Evolutionary conservation across 2,113 vertebrate genomes (phyloP).

Genomic region (Sinocyclocheilus rhinocerous): DNA sequence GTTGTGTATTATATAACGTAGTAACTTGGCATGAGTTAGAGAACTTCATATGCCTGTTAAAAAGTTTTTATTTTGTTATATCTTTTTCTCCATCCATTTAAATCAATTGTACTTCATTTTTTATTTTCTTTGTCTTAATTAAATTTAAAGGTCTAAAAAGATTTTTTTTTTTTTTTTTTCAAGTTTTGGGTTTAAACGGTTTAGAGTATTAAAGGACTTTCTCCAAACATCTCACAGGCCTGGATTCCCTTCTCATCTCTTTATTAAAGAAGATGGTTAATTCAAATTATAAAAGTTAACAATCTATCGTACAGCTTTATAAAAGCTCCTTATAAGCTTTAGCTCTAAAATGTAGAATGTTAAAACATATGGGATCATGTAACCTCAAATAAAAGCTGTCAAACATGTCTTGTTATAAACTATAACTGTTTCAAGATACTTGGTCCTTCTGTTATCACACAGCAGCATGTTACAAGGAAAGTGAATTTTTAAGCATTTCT

Average conservation of each 20-base stretch:
- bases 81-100: not conserved
- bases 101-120: not conserved
- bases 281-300: constrained; percentile 31
- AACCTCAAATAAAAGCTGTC: not conserved
- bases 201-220: not conserved
- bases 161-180: not conserved
- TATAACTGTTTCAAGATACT: not conserved
- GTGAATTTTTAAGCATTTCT: not conserved
- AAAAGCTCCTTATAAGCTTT: not conserved
- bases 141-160: not conserved
- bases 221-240: constrained; percentile 18
- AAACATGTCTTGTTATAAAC: not conserved
- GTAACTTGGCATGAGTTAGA: not conserved
- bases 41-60: not conserved
- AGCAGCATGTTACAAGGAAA: not conserved
- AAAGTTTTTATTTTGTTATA: not conserved
- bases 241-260: constrained; percentile 7
- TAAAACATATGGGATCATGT: not conserved
- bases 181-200: not conserved
- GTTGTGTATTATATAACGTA: constrained; percentile 6
- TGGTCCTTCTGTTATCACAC: not conserved
- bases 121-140: not conserved
- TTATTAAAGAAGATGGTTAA: constrained; percentile 20
- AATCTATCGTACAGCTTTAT: not conserved
- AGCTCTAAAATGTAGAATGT: not conserved